Percentiles rank a stretch among this genome's conserved stretches.
These are phyloP conservation scores for Zygothrica quintamaculata DNA, from an alignment of 2,888 invertebrate species.

Conservation along the genomic window DNA sequence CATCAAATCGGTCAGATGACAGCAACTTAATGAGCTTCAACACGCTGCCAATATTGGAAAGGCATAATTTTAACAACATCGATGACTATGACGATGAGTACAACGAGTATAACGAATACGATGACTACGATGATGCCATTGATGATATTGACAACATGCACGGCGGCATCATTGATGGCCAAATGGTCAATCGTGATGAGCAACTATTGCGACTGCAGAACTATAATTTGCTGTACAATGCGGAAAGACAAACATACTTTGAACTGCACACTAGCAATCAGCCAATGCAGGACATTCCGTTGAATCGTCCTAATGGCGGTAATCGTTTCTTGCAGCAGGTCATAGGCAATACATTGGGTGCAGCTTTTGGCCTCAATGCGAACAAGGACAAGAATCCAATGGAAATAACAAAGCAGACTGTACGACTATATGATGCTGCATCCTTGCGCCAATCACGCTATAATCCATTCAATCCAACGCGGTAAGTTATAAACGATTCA, in stretches of 20 bases:
- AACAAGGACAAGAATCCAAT: conserved; percentile 14
- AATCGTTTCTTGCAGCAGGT: conserved; percentile 67
- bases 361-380: conserved; percentile 74
- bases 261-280: conserved; percentile 68
- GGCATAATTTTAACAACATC: conserved; percentile 38
- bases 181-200: conserved; percentile 35
- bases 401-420: conserved; percentile 61
- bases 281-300: conserved; percentile 5
- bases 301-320: neutral
- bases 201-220: conserved; percentile 75
- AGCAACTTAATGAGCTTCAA: conserved; percentile 55
- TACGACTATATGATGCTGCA: conserved; percentile 75
- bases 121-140: neutral
- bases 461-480: conserved; percentile 82
- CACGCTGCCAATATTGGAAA: conserved; percentile 60
- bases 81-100: conserved; percentile 12
- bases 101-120: conserved; percentile 1
- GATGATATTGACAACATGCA: conserved; percentile 6
- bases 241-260: conserved; percentile 80
- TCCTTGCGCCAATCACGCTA: conserved; percentile 79
- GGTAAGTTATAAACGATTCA: conserved; percentile 69
- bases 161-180: conserved; percentile 27
- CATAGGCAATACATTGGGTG: conserved; percentile 70
- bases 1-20: conserved; percentile 21
- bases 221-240: conserved; percentile 80